phyloP scores from a whole-genome alignment of 2,797 vertebrate genomes.

The Allenopithecus nigroviridis region DNA sequence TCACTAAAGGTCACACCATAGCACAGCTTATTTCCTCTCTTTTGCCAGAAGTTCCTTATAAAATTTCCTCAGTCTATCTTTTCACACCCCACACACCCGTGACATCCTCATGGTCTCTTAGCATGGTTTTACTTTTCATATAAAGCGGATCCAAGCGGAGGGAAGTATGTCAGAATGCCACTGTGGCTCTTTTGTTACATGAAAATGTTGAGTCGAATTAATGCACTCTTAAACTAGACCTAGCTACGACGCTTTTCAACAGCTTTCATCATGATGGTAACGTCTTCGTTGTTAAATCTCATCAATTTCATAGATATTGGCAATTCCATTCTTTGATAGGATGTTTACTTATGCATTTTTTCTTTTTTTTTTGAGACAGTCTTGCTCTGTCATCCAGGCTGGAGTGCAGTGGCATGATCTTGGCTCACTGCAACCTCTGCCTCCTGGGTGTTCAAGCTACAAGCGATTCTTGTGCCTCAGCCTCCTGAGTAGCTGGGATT shows the following conservation, averaged over 20 bases:
- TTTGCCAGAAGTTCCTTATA: neutral
- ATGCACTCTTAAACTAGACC: conserved; percentile 27
- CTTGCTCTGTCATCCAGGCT: too few species aligned
- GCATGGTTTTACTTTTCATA: neutral
- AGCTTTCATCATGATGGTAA: neutral
- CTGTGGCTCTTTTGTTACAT: conserved; percentile 7
- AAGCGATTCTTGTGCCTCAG: too few species aligned
- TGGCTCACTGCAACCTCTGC: too few species aligned
- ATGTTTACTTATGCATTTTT: neutral
- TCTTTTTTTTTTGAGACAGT: too few species aligned
- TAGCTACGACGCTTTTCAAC: neutral
- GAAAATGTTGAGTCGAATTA: conserved; percentile 1
- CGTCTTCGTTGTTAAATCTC: neutral
- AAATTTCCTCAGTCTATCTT: neutral
- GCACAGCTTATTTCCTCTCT: neutral
- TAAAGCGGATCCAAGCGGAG: neutral
- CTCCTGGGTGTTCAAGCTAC: too few species aligned
- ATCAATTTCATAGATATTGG: neutral
- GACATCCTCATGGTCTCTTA: neutral
- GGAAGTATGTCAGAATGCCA: conserved; percentile 11
- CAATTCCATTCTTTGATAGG: neutral
- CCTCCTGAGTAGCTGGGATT: too few species aligned
- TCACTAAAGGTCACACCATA: conserved; percentile 26
- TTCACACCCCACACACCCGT: neutral
- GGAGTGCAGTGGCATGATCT: too few species aligned